phyloP scores from a whole-genome alignment of 2,113 vertebrate genomes.

The Pongo abelii region DNA sequence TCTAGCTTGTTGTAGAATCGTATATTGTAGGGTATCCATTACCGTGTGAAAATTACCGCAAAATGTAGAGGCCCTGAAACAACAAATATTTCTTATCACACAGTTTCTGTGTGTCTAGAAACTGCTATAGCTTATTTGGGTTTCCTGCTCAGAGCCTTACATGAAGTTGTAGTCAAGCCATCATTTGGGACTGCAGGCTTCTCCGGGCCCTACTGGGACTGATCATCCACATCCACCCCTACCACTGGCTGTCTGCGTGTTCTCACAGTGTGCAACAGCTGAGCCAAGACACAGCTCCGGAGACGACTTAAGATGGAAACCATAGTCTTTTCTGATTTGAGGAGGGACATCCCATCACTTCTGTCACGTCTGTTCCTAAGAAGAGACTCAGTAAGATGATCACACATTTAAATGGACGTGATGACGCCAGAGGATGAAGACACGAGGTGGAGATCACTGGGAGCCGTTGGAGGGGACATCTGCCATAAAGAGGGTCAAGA shows the following conservation, averaged over 20 bases:
- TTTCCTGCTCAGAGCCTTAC: neutral
- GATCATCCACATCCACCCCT: no score
- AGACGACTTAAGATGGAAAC: neutral
- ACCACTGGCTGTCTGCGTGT: fast-evolving
- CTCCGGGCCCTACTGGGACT: neutral
- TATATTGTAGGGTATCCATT: neutral
- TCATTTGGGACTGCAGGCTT: neutral
- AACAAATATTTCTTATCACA: neutral
- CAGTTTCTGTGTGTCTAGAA: neutral
- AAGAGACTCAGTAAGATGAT: neutral
- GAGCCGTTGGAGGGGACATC: neutral
- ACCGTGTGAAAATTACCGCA: neutral
- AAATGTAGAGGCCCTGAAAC: neutral
- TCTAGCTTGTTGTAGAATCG: fast-evolving
- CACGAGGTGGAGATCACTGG: neutral
- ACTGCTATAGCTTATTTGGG: fast-evolving
- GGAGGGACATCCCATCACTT: neutral
- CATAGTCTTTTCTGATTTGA: no score
- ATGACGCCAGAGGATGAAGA: fast-evolving
- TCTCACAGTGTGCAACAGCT: fast-evolving
- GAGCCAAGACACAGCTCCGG: no score
- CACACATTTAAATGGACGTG: neutral
- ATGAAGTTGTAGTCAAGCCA: neutral
- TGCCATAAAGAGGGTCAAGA: neutral
- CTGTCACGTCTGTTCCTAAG: neutral